Evolutionary conservation across 1,140 invertebrate species (phyloP), one percentile per base, ranked within the genome.

Genomic region (Augochlora pura): DNA sequence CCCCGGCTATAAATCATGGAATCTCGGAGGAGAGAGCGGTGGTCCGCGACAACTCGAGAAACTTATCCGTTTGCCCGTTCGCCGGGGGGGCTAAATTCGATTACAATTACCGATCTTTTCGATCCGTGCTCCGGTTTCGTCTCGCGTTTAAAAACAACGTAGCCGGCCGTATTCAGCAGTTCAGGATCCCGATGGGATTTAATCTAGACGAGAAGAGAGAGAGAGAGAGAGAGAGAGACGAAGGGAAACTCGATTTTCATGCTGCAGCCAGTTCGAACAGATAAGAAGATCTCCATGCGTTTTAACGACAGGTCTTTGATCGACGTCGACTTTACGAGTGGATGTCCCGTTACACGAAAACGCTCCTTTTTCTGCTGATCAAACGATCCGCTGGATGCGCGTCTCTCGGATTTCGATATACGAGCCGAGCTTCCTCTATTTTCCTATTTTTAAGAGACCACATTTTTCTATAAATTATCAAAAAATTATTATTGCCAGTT

Each of bases 161-260:
- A 1, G 32, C 32, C 32, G 32, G 4, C 32, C 32, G 32, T 32
- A 32, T 32, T 32, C 32, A 32, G 32, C 32, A 32, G 32, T 32
- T 32, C 32, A 1, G 32, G 75, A 84, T 84, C 70, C 65, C 70
- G 54, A 18, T 18, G 80, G 69, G 67, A 79, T 82, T 84, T 79
- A 75, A 84, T 82, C 62, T 75, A 63, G 52, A 54, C 78, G 63
- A 14, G 27, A 39, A 38, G 42, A 54, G 57, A 78, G 39, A 32
- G 32, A 32, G 32, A 4, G 4, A 32, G 4, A 4, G 32, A 32
- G 32, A 32, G 32, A 32, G 4, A 4, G 32, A 32, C 65, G 2
- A 5, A 25, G 18, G 23, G 66, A 59, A 83, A 83, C 74, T 80
- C 80, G 65, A 75, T 84, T 70, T 81, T 77, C 64, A 38, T n/a